These are phyloP conservation scores for Ceuthmochares aereus DNA, from an alignment of 2,113 vertebrate species.

Conservation along the genomic window DNA sequence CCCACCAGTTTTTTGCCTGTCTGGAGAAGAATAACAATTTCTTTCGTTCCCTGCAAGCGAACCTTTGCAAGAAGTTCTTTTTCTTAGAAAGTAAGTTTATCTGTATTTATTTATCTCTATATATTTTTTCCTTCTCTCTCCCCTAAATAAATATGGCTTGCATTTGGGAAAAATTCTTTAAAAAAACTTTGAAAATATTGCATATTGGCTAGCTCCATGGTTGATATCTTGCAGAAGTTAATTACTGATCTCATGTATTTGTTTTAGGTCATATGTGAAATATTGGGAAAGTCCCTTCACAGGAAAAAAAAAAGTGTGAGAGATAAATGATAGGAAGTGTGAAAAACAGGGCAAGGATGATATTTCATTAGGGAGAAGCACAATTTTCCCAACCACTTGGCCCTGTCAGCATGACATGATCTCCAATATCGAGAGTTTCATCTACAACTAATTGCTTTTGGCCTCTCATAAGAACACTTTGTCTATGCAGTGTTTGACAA, in stretches of 20 bases:
- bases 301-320: background rate
- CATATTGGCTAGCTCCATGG: background rate
- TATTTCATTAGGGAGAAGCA: background rate
- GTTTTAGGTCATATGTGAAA: background rate
- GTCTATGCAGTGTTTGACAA: background rate
- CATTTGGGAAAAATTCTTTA: background rate
- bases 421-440: background rate
- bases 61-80: background rate
- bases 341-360: background rate
- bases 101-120: background rate
- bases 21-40: conserved; percentile 31
- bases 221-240: background rate
- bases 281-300: background rate
- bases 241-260: background rate
- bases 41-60: background rate
- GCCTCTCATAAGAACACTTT: background rate
- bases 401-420: background rate
- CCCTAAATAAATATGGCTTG: background rate
- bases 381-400: background rate
- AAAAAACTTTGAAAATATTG: background rate
- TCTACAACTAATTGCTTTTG: background rate
- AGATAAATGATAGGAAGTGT: background rate
- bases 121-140: background rate
- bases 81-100: conserved; percentile 27
- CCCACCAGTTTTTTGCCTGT: conserved; percentile 3